phyloP scores from a whole-genome alignment of 2,113 vertebrate genomes.

The Scatophagus argus region DNA sequence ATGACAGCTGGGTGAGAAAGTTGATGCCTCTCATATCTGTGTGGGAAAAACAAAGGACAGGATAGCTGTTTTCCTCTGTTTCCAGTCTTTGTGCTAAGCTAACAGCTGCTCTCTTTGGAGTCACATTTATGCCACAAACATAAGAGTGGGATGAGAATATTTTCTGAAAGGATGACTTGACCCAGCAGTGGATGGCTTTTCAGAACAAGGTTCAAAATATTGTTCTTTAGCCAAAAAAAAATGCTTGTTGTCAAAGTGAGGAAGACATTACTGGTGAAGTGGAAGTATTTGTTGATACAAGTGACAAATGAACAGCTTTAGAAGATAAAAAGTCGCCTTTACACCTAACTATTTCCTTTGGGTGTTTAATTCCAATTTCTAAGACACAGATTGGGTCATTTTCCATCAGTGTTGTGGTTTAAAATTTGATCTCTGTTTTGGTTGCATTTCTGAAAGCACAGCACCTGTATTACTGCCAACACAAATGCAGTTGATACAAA shows the following conservation, averaged over 20 bases:
- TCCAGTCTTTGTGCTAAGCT: slow-evolving; percentile 4
- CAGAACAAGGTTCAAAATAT: too few species aligned
- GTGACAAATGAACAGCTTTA: not conserved
- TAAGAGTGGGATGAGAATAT: not conserved
- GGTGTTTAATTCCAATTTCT: not conserved
- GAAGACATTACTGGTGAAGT: too few species aligned
- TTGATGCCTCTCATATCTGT: not conserved
- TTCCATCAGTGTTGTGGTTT: not conserved
- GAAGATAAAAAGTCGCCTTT: not conserved
- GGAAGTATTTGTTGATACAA: not conserved
- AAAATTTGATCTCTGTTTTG: not conserved
- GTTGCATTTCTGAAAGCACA: not conserved
- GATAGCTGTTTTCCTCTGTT: not conserved
- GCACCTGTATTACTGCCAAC: not conserved
- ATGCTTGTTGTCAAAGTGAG: too few species aligned
- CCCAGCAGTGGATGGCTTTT: too few species aligned
- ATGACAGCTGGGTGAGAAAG: not conserved
- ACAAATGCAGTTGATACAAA: not conserved
- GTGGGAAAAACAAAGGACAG: not conserved
- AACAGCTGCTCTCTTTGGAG: not conserved
- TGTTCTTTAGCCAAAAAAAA: too few species aligned
- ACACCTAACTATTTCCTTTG: not conserved
- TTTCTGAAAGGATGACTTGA: not conserved
- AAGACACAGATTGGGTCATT: not conserved
- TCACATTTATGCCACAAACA: not conserved